Evolutionary conservation across 64 coral and sea anemone genomes (phyloP), one percentile per base, ranked within the genome.

Genomic region (Porites australiensis): DNA sequence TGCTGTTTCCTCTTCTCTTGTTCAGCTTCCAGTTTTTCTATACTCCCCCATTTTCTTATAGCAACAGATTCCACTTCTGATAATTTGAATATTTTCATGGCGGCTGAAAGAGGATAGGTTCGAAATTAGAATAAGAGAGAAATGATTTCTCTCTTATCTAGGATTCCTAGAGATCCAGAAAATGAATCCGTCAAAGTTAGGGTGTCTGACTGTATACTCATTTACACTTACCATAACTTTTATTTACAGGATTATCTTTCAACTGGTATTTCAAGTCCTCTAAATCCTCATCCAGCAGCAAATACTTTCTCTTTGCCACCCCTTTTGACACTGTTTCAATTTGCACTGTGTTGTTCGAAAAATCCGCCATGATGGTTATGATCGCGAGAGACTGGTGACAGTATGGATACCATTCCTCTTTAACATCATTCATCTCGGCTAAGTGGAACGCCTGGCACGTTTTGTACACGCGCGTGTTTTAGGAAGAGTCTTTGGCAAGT

Each of bases 31-130:
- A 98, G 88, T n/a, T 91, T 72, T 13, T 98, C 88, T 51, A 88
- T 61, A 37, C 95, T 98, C 44, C 79, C 54, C 95, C 95, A 98
- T 74, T 94, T 94, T 43, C 63, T 51, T 83, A 98, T 51, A 4
- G 95, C 88, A 44, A 88, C 55, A 47, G 54, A 75, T 71, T 98
- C 63, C 7, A 98, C 83, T 5, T 91, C 95, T 62, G 91, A 88
- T 62, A 79, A 16, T 59, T 94, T 94, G 45, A 98, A 98, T 49
- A 98, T 57, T 53, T 98, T 98, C 95, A 98, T 94, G 23, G 95
- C 88, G 82, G 83, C 95, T 98, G 69, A 49, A 91, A 90, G 22
- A 16, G 2, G 27, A 37, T 37, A 37, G 27, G 27, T 37, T 37
- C 27, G 27, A 37, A 37, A 37, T 37, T 37, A 1, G 27, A 37